Base-by-base conservation (phyloP, 2,888 invertebrate genomes). In the Hoplodrina ambigua region DNA sequence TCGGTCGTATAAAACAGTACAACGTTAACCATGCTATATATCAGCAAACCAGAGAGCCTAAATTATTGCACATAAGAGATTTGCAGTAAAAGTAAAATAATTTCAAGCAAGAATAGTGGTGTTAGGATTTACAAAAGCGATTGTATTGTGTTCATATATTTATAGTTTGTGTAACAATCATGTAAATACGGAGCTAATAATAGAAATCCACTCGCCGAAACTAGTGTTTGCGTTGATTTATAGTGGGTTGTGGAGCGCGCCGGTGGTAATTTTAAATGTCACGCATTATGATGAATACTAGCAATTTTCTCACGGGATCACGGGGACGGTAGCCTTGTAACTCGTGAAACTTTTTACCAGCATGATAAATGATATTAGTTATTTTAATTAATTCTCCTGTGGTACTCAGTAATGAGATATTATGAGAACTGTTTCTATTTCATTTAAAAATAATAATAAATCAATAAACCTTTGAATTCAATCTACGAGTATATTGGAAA, bases 221-320 rank as follows among this genome's bases (percentile, higher is more conserved):
- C 90, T 93, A 94, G 91, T 92, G 90, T 92, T 92, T 88, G 89
- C 87, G 90, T 89, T 94, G 94, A 94, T 94, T 94, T 94, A 95
- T 92, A 88, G 88, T 84, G 87, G 87, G 86, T 83, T 85, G 90
- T 88, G 89, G 89, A 88, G 90, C 89, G 90, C 87, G 89, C 88
- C 88, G 87, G 85, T 86, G 89, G 93, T 93, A 94, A 93, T 94
- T 94, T 94, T 93, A 94, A 94, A 94, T 92, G 95, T 95, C 94
- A 94, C 92, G 91, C 92, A 92, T 94, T 93, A 93, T 95, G 94
- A 95, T 95, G 94, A 94, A 95, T 94, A 93, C 92, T 91, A 90
- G 92, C 94, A 94, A 94, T 95, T 94, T 94, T 94, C 94, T 93
- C 92, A 88, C 90, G 90, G 91, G 91, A 91, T 88, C 90, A 87